phyloP scores from a whole-genome alignment of 2,797 vertebrate genomes.

The Coregonus sp. region DNA sequence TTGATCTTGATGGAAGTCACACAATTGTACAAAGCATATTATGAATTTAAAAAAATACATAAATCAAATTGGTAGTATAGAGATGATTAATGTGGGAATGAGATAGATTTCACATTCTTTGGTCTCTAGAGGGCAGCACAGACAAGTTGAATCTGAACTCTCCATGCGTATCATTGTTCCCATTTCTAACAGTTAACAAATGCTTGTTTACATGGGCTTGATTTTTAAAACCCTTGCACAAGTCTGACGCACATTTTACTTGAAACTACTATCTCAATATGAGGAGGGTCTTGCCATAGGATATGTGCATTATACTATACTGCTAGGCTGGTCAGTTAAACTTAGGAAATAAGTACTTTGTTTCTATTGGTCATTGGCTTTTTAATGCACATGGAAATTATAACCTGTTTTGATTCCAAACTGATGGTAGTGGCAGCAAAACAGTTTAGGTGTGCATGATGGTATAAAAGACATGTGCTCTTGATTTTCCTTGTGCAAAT shows the following conservation, averaged over 20 bases:
- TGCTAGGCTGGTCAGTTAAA: neutral
- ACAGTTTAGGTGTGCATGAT: neutral
- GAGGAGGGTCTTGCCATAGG: neutral
- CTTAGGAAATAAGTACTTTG: too few species aligned
- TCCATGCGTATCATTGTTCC: too few species aligned
- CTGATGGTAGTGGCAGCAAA: neutral
- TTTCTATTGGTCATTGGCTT: neutral
- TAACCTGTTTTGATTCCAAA: neutral
- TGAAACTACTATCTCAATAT: neutral
- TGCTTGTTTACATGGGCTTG: neutral
- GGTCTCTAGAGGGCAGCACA: too few species aligned
- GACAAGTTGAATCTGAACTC: too few species aligned
- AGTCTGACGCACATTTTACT: neutral
- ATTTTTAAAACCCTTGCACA: neutral
- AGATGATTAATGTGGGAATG: too few species aligned
- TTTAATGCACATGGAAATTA: neutral
- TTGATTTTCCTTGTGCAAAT: neutral
- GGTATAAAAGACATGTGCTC: neutral
- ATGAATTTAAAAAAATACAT: too few species aligned
- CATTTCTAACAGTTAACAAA: neutral
- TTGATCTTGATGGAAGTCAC: too few species aligned
- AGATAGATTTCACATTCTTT: too few species aligned
- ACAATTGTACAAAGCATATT: too few species aligned
- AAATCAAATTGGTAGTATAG: too few species aligned
- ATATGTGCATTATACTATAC: neutral